A percentile compares a stretch with the other conserved stretches of the same genome.
Conservation (phyloP, 2,888 invertebrate genomes). For the Clepsis dumicolana region DNA sequence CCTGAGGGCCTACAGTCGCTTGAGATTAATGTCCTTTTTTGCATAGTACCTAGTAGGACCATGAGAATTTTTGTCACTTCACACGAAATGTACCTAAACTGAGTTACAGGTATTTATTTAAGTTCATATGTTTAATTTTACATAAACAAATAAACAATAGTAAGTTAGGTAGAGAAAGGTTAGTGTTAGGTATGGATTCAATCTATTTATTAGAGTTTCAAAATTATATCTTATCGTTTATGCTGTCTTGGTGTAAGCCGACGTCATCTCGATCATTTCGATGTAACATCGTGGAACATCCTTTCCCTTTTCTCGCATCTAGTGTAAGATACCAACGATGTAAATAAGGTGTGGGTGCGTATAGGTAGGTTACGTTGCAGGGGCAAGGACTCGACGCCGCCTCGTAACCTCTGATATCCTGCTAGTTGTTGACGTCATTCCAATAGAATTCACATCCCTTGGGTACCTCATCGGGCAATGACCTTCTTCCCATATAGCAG, state of each 20-base stretch:
- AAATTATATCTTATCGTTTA: slow-evolving; percentile 48
- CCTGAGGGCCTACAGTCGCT: slow-evolving; percentile 31
- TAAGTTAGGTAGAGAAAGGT: too few relatives aligned
- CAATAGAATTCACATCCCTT: slow-evolving; percentile 82
- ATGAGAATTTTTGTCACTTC: not conserved
- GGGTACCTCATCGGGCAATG: slow-evolving; percentile 71
- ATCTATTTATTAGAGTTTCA: slow-evolving; percentile 16
- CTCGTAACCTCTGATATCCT: slow-evolving; percentile 73
- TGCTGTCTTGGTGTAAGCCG: slow-evolving; percentile 60
- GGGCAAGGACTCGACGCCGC: slow-evolving; percentile 65
- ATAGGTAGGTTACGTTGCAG: slow-evolving; percentile 43
- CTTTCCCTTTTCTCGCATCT: slow-evolving; percentile 40
- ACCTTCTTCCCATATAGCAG: slow-evolving; percentile 33
- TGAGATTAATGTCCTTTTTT: not conserved
- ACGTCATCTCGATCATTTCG: slow-evolving; percentile 72
- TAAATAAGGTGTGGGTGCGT: slow-evolving; percentile 50
- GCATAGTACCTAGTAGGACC: not conserved
- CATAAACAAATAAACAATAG: too few relatives aligned
- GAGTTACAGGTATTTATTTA: not conserved
- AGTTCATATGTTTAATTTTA: not conserved
- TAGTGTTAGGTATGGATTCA: too few relatives aligned
- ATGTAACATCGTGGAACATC: slow-evolving; percentile 56
- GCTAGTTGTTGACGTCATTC: slow-evolving; percentile 87
- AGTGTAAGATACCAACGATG: slow-evolving; percentile 44
- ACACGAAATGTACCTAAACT: not conserved